phyloP scores from a whole-genome alignment of 2,888 invertebrate genomes.

The Aspidiotus destructor region DNA sequence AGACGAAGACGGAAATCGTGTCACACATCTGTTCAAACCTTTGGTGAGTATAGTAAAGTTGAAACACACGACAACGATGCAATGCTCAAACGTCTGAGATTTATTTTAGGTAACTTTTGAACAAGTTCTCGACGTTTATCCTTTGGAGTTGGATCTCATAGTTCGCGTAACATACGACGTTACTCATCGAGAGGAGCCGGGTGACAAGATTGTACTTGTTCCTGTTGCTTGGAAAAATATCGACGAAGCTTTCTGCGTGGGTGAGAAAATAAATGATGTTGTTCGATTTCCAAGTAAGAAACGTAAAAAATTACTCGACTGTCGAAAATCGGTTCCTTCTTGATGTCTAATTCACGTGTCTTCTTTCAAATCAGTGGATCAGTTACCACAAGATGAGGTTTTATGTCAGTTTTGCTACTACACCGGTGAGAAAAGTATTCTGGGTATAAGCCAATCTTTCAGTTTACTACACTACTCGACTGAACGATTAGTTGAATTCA shows the following conservation, averaged over 20 bases:
- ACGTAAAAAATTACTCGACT: not conserved
- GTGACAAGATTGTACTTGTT: not conserved
- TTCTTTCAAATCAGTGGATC: too few relatives aligned
- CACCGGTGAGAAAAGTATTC: not conserved
- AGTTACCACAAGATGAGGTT: too few relatives aligned
- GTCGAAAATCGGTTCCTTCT: not conserved
- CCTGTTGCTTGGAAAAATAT: not conserved
- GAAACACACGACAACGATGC: too few relatives aligned
- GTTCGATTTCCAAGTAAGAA: not conserved
- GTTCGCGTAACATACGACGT: not conserved
- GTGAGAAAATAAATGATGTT: not conserved
- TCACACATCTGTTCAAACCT: not conserved
- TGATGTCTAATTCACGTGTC: too few relatives aligned
- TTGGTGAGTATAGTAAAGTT: not conserved
- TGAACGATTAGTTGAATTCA: not conserved
- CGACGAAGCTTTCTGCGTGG: not conserved
- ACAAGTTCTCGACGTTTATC: not conserved
- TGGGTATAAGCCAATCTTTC: not conserved
- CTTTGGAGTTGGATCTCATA: not conserved
- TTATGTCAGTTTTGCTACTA: not conserved
- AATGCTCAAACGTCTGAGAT: not conserved
- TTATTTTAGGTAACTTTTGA: not conserved
- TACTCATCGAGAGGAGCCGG: not conserved
- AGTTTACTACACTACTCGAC: not conserved
- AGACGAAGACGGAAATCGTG: not conserved